A percentile compares a stretch with the other conserved stretches of the same genome.
Conservation (phyloP, 2,797 vertebrate genomes). For the Scarus forsteni region DNA sequence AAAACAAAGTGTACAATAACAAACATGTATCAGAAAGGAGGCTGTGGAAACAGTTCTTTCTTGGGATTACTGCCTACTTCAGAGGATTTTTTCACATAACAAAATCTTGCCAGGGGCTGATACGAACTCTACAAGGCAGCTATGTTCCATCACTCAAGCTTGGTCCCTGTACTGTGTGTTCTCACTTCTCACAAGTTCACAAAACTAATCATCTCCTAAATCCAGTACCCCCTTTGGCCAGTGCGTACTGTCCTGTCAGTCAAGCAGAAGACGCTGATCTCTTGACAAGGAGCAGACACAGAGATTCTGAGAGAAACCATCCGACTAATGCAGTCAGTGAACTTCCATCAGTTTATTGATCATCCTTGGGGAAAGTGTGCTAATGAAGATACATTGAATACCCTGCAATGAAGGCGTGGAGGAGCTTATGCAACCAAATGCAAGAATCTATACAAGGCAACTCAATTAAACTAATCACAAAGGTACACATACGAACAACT, state of each 20-base stretch:
- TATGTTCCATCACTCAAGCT: neutral
- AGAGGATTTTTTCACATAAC: neutral
- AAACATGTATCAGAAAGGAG: neutral
- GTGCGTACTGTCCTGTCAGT: conserved; percentile 34
- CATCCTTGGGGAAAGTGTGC: conserved; percentile 23
- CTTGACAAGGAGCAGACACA: conserved; percentile 22
- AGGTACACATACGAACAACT: neutral
- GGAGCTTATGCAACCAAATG: neutral
- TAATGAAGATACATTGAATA: conserved; percentile 57
- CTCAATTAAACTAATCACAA: conserved; percentile 4
- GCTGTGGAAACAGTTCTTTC: neutral
- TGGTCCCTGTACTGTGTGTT: neutral
- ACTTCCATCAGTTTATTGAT: conserved; percentile 59
- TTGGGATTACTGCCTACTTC: neutral
- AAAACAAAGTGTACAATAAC: neutral
- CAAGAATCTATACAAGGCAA: neutral
- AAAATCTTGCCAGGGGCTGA: conserved; percentile 13
- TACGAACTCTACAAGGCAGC: conserved; percentile 4
- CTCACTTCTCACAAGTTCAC: conserved; percentile 13
- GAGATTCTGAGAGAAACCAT: conserved; percentile 26
- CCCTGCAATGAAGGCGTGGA: neutral
- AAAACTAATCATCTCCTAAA: conserved; percentile 16
- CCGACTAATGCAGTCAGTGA: conserved; percentile 21
- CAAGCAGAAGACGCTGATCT: conserved; percentile 47
- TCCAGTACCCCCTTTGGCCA: conserved; percentile 13